These are phyloP conservation scores for Agrochola lota DNA, from an alignment of 2,888 invertebrate genomes.

Conservation along the genomic window DNA sequence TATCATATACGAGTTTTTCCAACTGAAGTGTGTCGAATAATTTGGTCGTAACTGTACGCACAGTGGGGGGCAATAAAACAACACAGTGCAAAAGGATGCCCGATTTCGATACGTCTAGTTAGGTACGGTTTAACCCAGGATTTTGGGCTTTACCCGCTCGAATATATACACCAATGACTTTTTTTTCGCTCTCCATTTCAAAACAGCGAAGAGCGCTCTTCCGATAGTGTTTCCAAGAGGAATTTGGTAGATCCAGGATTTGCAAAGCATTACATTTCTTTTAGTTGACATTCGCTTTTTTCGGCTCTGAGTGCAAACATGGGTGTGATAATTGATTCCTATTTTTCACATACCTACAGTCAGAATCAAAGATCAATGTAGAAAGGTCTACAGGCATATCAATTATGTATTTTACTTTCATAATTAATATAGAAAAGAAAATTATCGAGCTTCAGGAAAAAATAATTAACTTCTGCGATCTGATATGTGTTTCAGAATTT, in stretches of 20 bases:
- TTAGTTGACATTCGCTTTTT: constrained; percentile 4
- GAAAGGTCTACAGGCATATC: neutral
- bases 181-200: constrained; percentile 63
- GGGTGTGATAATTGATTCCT: constrained; percentile 17
- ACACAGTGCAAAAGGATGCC: constrained; percentile 71
- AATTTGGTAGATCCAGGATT: constrained; percentile 44
- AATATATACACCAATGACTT: constrained; percentile 57
- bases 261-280: constrained; percentile 25
- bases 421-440: neutral
- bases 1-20: constrained; percentile 48
- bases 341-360: neutral
- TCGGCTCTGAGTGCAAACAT: neutral
- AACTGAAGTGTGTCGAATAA: constrained; percentile 69
- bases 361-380: neutral
- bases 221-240: constrained; percentile 44
- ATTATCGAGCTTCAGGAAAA: neutral
- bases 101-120: constrained; percentile 71
- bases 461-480: neutral
- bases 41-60: constrained; percentile 73
- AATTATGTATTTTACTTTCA: neutral
- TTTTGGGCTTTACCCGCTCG: constrained; percentile 65
- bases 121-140: constrained; percentile 67
- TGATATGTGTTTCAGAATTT: too few relatives aligned
- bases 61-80: constrained; percentile 77
- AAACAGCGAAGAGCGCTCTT: constrained; percentile 52